Evolutionary conservation across 2,113 vertebrate genomes (phyloP).

Genomic region (Vireo altiloquus): DNA sequence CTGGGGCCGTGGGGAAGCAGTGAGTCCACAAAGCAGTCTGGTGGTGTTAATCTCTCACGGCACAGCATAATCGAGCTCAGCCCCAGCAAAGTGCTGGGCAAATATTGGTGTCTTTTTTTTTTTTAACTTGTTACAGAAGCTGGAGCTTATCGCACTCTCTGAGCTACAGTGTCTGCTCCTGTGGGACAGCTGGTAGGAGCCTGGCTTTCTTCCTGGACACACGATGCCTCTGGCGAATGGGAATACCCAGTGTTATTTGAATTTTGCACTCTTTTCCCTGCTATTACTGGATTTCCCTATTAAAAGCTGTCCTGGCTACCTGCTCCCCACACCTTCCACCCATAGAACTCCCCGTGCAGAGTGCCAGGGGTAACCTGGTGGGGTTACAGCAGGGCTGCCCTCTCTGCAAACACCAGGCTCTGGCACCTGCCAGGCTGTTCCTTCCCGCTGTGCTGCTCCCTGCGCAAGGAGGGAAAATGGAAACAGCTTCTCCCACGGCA

Average conservation of each 20-base stretch:
- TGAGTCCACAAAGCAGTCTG: slow-evolving; percentile 39
- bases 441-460: background rate
- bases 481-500: background rate
- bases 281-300: background rate
- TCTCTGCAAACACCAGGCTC: background rate
- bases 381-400: background rate
- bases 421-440: background rate
- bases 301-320: background rate
- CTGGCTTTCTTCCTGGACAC: background rate
- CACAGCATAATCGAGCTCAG: background rate
- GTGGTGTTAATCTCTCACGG: background rate
- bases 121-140: background rate
- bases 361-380: background rate
- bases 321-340: background rate
- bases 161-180: background rate
- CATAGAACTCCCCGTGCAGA: background rate
- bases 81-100: slow-evolving; percentile 20
- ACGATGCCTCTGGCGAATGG: background rate
- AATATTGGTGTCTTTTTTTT: background rate
- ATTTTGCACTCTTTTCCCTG: background rate
- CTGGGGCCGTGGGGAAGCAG: background rate
- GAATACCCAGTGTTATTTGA: background rate
- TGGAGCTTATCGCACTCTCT: background rate
- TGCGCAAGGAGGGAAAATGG: background rate
- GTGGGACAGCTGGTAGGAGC: background rate